These are phyloP conservation scores for Auanema freiburgensis DNA, from an alignment of 2,888 invertebrate genomes.

Conservation along the genomic window DNA sequence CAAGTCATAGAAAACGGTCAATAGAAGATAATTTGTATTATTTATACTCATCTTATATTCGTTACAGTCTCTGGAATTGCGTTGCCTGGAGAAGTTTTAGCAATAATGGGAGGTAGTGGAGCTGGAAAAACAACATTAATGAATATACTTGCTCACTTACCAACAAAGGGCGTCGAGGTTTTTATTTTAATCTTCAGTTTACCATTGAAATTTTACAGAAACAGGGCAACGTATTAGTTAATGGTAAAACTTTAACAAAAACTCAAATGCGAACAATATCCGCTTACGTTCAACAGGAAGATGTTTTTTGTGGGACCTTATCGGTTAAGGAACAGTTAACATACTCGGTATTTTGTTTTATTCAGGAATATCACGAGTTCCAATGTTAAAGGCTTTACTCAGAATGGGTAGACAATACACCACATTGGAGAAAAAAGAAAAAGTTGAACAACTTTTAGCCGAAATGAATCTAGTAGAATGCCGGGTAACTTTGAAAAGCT, in stretches of 20 bases:
- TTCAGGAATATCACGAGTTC: too few species aligned
- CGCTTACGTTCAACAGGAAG: constrained; percentile 88
- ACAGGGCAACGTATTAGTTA: constrained; percentile 46
- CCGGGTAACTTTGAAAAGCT: too few species aligned
- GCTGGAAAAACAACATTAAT: constrained; percentile 87
- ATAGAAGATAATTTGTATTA: too few species aligned
- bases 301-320: constrained; percentile 81
- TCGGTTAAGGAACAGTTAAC: constrained; percentile 84
- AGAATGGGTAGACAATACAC: constrained; percentile 36
- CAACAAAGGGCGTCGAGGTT: constrained; percentile 46
- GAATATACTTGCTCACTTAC: constrained; percentile 79
- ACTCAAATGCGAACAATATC: constrained; percentile 72
- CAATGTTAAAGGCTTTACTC: constrained; percentile 35
- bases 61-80: constrained; percentile 49
- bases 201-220: constrained; percentile 24
- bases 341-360: constrained; percentile 80
- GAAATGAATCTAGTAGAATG: constrained; percentile 54
- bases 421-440: constrained; percentile 22
- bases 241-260: constrained; percentile 40
- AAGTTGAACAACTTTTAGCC: constrained; percentile 37
- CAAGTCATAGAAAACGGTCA: constrained; percentile 5
- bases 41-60: constrained; percentile 7
- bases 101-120: constrained; percentile 71
- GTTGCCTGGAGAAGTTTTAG: constrained; percentile 47
- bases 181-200: too few species aligned